Evolutionary conservation across 1,140 invertebrate species (phyloP).

Genomic region (Myzus persicae): DNA sequence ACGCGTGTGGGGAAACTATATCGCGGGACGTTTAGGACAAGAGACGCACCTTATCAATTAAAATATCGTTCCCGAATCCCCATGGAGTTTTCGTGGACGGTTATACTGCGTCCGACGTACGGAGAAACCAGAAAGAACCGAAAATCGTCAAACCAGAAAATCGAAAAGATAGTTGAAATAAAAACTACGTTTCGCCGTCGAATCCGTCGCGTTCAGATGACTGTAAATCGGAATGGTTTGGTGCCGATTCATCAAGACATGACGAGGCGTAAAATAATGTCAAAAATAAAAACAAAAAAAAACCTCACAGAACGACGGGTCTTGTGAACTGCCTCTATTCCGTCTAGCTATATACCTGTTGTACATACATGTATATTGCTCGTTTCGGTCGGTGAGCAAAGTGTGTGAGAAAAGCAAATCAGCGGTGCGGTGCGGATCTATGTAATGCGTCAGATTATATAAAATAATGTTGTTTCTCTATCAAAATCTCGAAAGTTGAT

Average conservation of each 20-base stretch:
- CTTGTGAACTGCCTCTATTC: neutral
- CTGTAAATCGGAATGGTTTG: neutral
- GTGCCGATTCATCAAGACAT: neutral
- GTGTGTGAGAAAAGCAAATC: neutral
- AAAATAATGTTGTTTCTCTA: too few species aligned
- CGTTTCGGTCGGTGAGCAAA: neutral
- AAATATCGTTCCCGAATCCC: neutral
- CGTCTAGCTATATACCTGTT: neutral
- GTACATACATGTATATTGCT: neutral
- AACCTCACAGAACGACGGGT: neutral
- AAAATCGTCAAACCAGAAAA: neutral
- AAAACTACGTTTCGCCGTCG: neutral
- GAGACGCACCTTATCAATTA: constrained; percentile 1
- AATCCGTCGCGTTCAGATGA: neutral
- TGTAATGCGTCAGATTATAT: too few species aligned
- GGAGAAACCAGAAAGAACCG: neutral
- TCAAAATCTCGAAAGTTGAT: too few species aligned
- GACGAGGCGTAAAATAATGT: neutral
- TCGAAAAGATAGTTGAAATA: neutral
- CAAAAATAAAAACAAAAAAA: neutral
- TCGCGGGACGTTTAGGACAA: neutral
- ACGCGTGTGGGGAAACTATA: neutral
- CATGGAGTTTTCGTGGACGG: neutral
- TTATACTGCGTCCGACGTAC: neutral
- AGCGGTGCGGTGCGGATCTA: neutral